These are phyloP conservation scores for Eristalis intricaria DNA, from an alignment of 2,888 invertebrate species.

Conservation along the genomic window DNA sequence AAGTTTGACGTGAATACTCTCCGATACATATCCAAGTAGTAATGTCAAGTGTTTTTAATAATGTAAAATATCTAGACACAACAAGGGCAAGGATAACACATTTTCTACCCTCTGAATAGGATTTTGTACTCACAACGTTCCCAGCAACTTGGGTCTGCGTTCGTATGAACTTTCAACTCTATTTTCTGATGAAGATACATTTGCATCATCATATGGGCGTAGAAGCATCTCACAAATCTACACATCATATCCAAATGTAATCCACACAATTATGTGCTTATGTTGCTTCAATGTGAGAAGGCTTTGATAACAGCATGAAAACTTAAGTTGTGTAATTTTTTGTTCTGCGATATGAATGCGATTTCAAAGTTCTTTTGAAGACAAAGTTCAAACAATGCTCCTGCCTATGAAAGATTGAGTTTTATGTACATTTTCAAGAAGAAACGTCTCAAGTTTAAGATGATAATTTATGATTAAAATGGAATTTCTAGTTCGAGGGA, in stretches of 20 bases:
- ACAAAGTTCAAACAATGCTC: neutral
- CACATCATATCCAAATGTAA: slow-evolving; percentile 2
- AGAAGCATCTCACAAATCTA: slow-evolving; percentile 23
- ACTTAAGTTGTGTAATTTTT: no score
- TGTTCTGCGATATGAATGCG: no score
- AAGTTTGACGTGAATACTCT: neutral
- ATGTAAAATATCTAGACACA: slow-evolving; percentile 29
- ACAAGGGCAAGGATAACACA: no score
- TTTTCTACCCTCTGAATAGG: no score
- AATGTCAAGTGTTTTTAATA: slow-evolving; percentile 52
- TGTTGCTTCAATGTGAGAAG: slow-evolving; percentile 4
- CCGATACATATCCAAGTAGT: slow-evolving; percentile 50
- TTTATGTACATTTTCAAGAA: neutral
- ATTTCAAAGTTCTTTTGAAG: slow-evolving; percentile 15
- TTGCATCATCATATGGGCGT: slow-evolving; percentile 11
- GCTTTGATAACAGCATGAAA: neutral
- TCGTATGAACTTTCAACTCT: slow-evolving; percentile 3
- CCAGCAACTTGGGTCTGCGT: slow-evolving; percentile 23
- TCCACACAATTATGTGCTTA: slow-evolving; percentile 52
- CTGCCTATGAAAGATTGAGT: no score
- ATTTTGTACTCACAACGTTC: slow-evolving; percentile 27
- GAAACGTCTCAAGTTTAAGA: no score
- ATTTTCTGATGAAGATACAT: slow-evolving; percentile 5
- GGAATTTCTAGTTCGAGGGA: neutral
- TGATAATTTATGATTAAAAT: neutral